A percentile compares a stretch with the other conserved stretches of the same genome.
These are phyloP conservation scores for Vidua chalybeata DNA, from an alignment of 2,113 vertebrate genomes.

Conservation along the genomic window DNA sequence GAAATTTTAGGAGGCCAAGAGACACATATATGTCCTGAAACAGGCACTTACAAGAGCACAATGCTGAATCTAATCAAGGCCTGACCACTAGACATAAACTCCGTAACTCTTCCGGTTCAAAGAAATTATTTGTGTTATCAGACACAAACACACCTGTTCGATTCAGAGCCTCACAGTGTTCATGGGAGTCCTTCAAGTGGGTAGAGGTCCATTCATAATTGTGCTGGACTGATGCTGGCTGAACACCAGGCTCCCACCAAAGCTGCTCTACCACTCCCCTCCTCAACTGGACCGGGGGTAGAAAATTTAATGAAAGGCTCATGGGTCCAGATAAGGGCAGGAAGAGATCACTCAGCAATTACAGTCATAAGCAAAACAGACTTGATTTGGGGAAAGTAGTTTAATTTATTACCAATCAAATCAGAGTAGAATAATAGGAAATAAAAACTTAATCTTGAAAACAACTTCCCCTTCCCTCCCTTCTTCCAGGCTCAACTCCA, in stretches of 20 bases:
- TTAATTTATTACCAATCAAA: not conserved
- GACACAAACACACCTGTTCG: not conserved
- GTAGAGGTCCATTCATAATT: not conserved
- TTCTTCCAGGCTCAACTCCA: not conserved
- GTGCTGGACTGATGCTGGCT: not conserved
- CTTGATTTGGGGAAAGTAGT: not conserved
- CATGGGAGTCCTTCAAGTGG: not conserved
- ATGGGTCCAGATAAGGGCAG: not conserved
- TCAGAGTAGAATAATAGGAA: not conserved
- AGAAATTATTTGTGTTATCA: not conserved
- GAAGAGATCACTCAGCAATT: not conserved
- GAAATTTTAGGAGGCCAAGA: not conserved
- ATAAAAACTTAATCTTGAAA: not conserved
- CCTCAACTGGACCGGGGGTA: not conserved
- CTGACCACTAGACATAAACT: not conserved
- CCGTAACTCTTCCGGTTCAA: fast-evolving
- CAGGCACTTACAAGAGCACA: not conserved
- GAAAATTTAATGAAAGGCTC: not conserved
- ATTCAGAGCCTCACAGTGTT: not conserved
- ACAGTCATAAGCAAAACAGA: not conserved
- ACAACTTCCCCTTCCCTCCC: not conserved
- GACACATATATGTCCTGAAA: not conserved
- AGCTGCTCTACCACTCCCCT: not conserved
- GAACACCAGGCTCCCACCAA: not conserved
- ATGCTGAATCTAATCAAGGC: not conserved